Base-by-base conservation (phyloP, 2,113 vertebrate species). In the Corythornis madagascariensis region DNA sequence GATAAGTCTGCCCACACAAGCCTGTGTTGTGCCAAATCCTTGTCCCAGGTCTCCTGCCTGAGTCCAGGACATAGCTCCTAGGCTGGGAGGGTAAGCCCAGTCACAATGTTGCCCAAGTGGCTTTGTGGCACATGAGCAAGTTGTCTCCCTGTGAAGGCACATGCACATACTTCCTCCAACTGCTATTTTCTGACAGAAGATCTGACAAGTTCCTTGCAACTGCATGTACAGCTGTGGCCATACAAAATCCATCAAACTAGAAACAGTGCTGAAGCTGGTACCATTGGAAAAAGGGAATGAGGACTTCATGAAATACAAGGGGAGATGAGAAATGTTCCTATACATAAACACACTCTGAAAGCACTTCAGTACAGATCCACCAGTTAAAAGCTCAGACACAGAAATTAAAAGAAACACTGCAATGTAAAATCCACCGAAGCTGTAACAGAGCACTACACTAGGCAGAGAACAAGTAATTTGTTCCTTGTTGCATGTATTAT, bases 121-220 rank as follows among this genome's bases (percentile, higher is more conserved):
- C 65, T 18, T 3, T 13, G 22, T 5, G 15, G 45, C 10, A 28
- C 0, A 0, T 2, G 13, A 59, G 59, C 45, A 19, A 29, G 28
- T 6, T 16, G n/a, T 52, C 43, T 38, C 47, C 12, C 64, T 15
- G 6, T 5, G 19, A 16, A 33, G 10, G 28, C 6, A 50, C 29
- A 17, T 38, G 38, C 33, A 21, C 33, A 35, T 5, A 1, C 19
- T 45, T 33, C 33, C 42, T 52, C 50, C 16, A 40, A 25, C 35
- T 9, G 50, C 35, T 35, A 8, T 63, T 21, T 81, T 61, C 55
- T 38, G 35, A 20, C 21, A 24, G n/a, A 69, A 33, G 12, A 66
- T 3, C 29, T 10, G 10, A 35, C 29, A 43, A 61, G 40, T 18
- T 75, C 76, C 48, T 45, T 42, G 35, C 63, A 60, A 48, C 66